Conservation (phyloP, 2,113 vertebrate species). For the Reinhardtius hippoglossoides region DNA sequence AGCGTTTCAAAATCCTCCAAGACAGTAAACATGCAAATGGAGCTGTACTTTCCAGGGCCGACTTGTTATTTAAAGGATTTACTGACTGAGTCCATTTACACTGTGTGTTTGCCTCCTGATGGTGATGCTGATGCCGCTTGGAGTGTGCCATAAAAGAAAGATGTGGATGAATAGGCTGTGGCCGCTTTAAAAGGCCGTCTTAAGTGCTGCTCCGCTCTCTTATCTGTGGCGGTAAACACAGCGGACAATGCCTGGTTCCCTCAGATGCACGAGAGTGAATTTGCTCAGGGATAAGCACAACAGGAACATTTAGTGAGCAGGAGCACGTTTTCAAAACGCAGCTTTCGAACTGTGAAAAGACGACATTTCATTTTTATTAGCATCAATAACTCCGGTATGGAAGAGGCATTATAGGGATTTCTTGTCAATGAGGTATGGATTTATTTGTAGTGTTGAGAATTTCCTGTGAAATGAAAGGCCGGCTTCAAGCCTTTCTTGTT, state of each 20-base stretch:
- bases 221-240: constrained; percentile 70
- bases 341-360: constrained; percentile 24
- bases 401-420: neutral
- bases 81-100: constrained; percentile 41
- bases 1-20: neutral
- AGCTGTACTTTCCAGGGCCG: neutral
- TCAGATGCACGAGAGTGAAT: constrained; percentile 46
- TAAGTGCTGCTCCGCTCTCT: constrained; percentile 66
- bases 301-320: constrained; percentile 29
- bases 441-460: neutral
- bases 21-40: neutral
- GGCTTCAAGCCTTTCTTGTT: neutral
- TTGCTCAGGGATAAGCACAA: constrained; percentile 45
- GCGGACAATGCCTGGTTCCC: constrained; percentile 51
- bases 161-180: constrained; percentile 56
- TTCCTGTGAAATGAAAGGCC: neutral
- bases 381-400: neutral
- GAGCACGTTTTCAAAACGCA: constrained; percentile 18
- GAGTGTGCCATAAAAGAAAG: constrained; percentile 60
- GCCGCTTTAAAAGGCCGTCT: constrained; percentile 63
- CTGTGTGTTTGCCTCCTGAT: constrained; percentile 50
- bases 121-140: constrained; percentile 28
- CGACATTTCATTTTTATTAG: neutral
- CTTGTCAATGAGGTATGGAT: neutral
- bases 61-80: constrained; percentile 32